Percentiles rank a stretch among this genome's conserved stretches.
phyloP scores from a whole-genome alignment of 2,888 invertebrate species.

The Trachelus troglodyta region DNA sequence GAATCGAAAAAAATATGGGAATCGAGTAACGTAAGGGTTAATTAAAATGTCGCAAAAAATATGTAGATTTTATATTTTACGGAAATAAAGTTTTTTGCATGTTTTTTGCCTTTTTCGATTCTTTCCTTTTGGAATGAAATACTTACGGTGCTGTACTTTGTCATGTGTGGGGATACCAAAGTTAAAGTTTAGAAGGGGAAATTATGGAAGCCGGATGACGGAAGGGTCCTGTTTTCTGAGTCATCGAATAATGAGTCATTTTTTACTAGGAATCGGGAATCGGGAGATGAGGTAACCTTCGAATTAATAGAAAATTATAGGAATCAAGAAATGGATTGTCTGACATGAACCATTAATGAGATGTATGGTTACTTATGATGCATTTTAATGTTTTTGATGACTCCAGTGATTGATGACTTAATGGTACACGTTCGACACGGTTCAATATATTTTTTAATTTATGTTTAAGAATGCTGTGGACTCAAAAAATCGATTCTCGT shows the following conservation, averaged over 20 bases:
- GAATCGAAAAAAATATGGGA: not conserved
- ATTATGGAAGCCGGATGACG: not conserved
- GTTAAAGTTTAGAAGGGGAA: not conserved
- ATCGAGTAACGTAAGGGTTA: not conserved
- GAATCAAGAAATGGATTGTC: not conserved
- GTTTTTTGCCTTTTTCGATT: not conserved
- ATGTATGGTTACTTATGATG: not conserved
- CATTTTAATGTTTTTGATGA: not conserved
- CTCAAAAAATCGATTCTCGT: conserved; percentile 33
- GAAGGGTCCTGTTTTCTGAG: not conserved
- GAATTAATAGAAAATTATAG: not conserved
- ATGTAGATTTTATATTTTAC: not conserved
- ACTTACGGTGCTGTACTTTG: not conserved
- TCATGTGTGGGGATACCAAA: not conserved
- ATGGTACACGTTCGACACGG: not conserved
- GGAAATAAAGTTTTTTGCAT: fast-evolving
- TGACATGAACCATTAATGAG: not conserved
- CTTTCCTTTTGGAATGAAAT: not conserved
- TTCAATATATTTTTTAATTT: conserved; percentile 2
- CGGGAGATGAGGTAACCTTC: not conserved
- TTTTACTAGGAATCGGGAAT: not conserved
- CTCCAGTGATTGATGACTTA: not conserved
- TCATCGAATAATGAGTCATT: not conserved
- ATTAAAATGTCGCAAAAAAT: not conserved
- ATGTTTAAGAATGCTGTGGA: conserved; percentile 47